Percentiles rank a stretch among this genome's conserved stretches.
phyloP scores from a whole-genome alignment of 2,888 invertebrate species.

The Steromphala cineraria region DNA sequence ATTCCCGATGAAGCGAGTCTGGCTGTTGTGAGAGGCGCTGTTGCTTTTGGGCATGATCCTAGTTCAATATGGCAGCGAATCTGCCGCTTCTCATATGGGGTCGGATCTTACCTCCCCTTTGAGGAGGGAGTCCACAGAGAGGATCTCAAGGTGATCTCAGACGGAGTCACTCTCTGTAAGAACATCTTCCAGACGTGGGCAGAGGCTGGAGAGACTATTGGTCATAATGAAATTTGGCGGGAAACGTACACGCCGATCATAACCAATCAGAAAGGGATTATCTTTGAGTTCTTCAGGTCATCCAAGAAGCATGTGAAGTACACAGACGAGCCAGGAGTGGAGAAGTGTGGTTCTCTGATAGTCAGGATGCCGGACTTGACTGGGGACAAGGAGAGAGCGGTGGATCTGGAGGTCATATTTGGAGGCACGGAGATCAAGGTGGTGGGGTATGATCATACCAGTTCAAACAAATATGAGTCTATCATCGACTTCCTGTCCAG shows the following conservation, averaged over 20 bases:
- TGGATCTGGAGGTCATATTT: slow-evolving; percentile 69
- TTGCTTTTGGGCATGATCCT: slow-evolving; percentile 68
- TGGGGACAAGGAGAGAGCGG: slow-evolving; percentile 65
- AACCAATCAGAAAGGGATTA: slow-evolving; percentile 68
- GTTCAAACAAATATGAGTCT: slow-evolving; percentile 62
- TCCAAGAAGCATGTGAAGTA: slow-evolving; percentile 58
- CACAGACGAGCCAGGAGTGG: slow-evolving; percentile 66
- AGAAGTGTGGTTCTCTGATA: slow-evolving; percentile 67
- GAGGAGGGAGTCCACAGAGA: slow-evolving; percentile 63
- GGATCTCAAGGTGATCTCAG: slow-evolving; percentile 66
- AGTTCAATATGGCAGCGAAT: slow-evolving; percentile 69
- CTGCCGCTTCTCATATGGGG: slow-evolving; percentile 69
- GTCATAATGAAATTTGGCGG: slow-evolving; percentile 68
- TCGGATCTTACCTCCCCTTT: slow-evolving; percentile 67
- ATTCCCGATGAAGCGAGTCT: slow-evolving; percentile 69
- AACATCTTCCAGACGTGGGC: slow-evolving; percentile 64
- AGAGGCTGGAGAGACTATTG: slow-evolving; percentile 67
- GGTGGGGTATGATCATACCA: slow-evolving; percentile 68
- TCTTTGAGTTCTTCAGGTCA: slow-evolving; percentile 69
- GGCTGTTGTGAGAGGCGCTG: slow-evolving; percentile 68
- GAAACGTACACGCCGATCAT: slow-evolving; percentile 71
- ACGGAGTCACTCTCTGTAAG: slow-evolving; percentile 65
- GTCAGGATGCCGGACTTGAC: slow-evolving; percentile 70
- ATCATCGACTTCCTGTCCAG: slow-evolving; percentile 65
- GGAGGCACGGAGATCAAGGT: slow-evolving; percentile 70